Evolutionary conservation across 2,888 invertebrate species (phyloP).

Genomic region (Xiphydria camelus): DNA sequence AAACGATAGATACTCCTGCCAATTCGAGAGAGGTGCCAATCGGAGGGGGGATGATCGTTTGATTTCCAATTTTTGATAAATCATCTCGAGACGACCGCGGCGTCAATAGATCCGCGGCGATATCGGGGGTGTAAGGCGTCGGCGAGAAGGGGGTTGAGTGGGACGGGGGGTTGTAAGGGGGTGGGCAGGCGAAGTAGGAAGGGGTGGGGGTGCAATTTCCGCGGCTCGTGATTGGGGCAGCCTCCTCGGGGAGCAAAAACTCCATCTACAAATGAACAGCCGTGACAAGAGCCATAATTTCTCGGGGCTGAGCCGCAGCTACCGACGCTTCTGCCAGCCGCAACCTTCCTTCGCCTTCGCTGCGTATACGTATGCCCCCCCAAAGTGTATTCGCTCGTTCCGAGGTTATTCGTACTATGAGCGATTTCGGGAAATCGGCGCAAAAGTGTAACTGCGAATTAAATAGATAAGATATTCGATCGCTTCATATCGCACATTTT

Average conservation of each 20-base stretch:
- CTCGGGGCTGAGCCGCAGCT: conserved; percentile 56
- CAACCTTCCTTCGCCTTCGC: conserved; percentile 39
- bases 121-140: conserved; percentile 37
- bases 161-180: conserved; percentile 20
- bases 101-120: conserved; percentile 35
- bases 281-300: conserved; percentile 73
- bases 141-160: conserved; percentile 23
- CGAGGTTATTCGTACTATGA: neutral
- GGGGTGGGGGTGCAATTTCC: conserved; percentile 64
- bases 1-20: too few species aligned
- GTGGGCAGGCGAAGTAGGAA: conserved; percentile 36
- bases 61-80: conserved; percentile 38
- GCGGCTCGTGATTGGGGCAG: conserved; percentile 71
- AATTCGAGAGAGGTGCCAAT: too few species aligned
- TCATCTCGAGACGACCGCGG: conserved; percentile 21
- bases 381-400: neutral
- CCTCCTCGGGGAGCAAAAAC: conserved; percentile 68
- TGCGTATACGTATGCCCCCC: too few species aligned
- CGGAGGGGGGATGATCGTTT: too few species aligned
- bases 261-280: conserved; percentile 74
- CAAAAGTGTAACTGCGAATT: too few species aligned
- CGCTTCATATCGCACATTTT: too few species aligned
- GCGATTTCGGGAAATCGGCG: too few species aligned
- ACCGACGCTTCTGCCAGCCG: conserved; percentile 43
- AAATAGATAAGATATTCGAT: too few species aligned